phyloP scores from a whole-genome alignment of 2,797 vertebrate genomes.

The Lepilemur septentrionalis region DNA sequence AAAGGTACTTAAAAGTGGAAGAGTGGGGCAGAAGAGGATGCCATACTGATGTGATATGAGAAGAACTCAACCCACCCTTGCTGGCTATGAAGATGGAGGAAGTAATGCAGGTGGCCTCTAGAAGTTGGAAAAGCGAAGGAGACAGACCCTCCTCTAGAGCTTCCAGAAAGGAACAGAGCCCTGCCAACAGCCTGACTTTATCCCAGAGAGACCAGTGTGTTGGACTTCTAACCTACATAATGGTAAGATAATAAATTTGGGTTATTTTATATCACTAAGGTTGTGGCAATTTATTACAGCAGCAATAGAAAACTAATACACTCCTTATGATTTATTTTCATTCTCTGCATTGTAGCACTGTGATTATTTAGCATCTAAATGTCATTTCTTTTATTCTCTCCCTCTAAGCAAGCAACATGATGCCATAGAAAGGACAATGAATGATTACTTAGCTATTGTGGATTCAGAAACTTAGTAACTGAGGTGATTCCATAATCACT shows the following conservation, averaged over 20 bases:
- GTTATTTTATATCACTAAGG: neutral
- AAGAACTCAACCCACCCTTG: neutral
- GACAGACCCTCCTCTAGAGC: neutral
- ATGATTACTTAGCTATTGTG: neutral
- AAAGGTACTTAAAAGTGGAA: neutral
- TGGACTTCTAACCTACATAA: neutral
- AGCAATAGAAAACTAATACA: neutral
- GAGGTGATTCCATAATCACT: neutral
- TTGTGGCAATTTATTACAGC: neutral
- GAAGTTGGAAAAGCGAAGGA: neutral
- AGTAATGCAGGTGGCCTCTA: neutral
- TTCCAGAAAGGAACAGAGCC: neutral
- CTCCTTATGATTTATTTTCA: neutral
- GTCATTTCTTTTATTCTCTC: neutral
- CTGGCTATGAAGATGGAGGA: neutral
- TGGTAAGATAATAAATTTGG: neutral
- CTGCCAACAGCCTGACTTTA: neutral
- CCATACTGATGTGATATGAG: neutral
- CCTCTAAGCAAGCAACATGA: neutral
- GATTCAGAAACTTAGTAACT: neutral
- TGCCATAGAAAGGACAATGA: neutral
- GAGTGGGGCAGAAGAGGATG: neutral
- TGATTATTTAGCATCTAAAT: neutral
- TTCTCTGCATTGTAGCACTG: neutral
- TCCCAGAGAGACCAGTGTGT: neutral